A percentile compares a stretch with the other conserved stretches of the same genome.
Conservation (phyloP, 2,888 invertebrate genomes). For the Pegoplata infirma region DNA sequence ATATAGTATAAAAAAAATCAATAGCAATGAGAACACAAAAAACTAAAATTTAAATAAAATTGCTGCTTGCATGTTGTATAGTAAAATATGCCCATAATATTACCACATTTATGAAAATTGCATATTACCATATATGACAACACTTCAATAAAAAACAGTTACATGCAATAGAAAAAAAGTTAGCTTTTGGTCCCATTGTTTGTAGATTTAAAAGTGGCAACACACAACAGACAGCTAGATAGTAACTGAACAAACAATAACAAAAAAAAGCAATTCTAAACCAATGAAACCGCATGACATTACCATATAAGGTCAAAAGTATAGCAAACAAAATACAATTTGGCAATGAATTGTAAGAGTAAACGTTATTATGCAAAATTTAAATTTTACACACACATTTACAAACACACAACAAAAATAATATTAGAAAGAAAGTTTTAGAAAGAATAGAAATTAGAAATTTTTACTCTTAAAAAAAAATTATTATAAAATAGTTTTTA, state of each 20-base stretch:
- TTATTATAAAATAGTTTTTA: too few species aligned
- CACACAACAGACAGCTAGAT: slow-evolving; percentile 29
- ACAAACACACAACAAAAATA: neutral
- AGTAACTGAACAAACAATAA: neutral
- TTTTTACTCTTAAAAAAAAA: too few species aligned
- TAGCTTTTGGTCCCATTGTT: slow-evolving; percentile 49
- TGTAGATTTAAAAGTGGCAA: slow-evolving; percentile 24
- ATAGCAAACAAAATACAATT: slow-evolving; percentile 30
- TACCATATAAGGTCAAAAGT: slow-evolving; percentile 33
- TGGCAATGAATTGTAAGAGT: slow-evolving; percentile 56
- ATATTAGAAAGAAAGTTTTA: slow-evolving; percentile 7
- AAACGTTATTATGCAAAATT: slow-evolving; percentile 37
- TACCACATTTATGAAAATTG: slow-evolving; percentile 63
- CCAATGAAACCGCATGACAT: slow-evolving; percentile 52
- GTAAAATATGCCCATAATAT: slow-evolving; percentile 61
- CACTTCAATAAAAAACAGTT: slow-evolving; percentile 48
- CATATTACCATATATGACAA: slow-evolving; percentile 60
- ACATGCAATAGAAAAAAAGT: slow-evolving; percentile 13
- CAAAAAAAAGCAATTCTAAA: slow-evolving; percentile 40
- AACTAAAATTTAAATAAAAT: slow-evolving; percentile 53
- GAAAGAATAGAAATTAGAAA: too few species aligned
- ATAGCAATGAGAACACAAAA: neutral
- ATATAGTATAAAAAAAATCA: too few species aligned
- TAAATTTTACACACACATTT: slow-evolving; percentile 12
- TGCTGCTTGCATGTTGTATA: neutral